These are phyloP conservation scores for Anthopleura sola DNA, from an alignment of 64 coral and sea anemone genomes.

Conservation along the genomic window DNA sequence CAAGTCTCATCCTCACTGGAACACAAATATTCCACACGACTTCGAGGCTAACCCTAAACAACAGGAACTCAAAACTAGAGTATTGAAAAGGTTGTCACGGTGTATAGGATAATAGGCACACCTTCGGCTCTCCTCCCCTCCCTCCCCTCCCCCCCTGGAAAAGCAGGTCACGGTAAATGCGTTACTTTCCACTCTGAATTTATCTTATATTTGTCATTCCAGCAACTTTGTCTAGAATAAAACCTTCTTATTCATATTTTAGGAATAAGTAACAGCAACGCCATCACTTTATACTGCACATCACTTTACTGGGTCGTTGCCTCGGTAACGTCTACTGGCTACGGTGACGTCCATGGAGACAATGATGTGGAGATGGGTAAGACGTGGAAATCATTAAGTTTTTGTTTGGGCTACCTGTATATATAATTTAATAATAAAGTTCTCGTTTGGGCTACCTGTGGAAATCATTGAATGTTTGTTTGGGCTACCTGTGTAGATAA, in stretches of 20 bases:
- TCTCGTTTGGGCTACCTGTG: neutral
- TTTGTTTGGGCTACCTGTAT: neutral
- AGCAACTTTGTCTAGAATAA: neutral
- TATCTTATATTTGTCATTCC: no score
- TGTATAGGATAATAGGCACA: no score
- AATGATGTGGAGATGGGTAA: slow-evolving; percentile 64
- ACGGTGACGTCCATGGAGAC: slow-evolving; percentile 72
- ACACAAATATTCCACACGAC: no score
- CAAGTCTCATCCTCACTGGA: no score
- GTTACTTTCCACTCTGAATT: no score
- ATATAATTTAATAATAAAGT: no score
- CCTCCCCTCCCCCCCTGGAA: no score
- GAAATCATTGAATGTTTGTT: neutral
- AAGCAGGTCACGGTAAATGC: no score
- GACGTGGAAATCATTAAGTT: neutral
- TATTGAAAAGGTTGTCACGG: no score
- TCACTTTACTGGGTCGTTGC: slow-evolving; percentile 85
- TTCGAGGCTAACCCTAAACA: no score
- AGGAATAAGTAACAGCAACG: slow-evolving; percentile 16
- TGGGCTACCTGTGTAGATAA: neutral
- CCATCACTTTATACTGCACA: slow-evolving; percentile 46
- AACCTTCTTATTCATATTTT: neutral
- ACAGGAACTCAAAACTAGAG: no score
- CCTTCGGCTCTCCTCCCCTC: no score
- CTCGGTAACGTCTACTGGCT: slow-evolving; percentile 81